Base-by-base conservation (phyloP, 2,888 invertebrate genomes). In the Drosophila stalkeri region DNA sequence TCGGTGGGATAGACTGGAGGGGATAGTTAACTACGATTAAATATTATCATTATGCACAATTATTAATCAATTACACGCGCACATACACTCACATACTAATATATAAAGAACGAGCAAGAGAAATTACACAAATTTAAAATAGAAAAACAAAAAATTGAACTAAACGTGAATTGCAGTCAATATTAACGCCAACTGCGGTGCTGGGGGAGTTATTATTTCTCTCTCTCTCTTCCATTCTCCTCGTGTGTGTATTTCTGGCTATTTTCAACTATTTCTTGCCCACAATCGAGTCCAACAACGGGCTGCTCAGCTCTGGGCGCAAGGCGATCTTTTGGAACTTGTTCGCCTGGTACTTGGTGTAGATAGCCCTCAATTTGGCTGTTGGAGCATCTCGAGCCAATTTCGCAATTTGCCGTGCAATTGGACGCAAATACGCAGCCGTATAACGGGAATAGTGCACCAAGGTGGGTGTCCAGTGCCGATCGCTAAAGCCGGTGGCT, bases 371-470 rank as follows among this genome's bases (percentile, higher is more conserved):
- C 80, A 95, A 94, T 92, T 96, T 97, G 18, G 95, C 95, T 27
- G 94, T 94, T 16, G 96, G 95, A n/a, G 96, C 95, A 90, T 95
- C 95, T 0, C 94, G 90, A 8, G 98, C 94, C 63, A 97, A 93
- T 63, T 93, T 93, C 0, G 97, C 97, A 72, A 98, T 94, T 77
- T 95, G 94, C 52, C 94, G 93, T 20, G 97, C 94, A 27, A 96
- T 94, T 0, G 96, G 95, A 49, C 95, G 92, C 52, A 99, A 94
- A 61, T 97, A 95, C 2, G 94, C 92, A 20, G 96, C 94, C 0
- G 94, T 93, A 89, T 98, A 98, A 2, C 95, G 95, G 11, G 98
- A 96, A 92, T 98, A 97, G 92, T 96, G 95, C 9, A 93, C 93
- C 67, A 99, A 92, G 0, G 96, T 96, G 16, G 95, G 94, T 1